phyloP scores from a whole-genome alignment of 2,888 invertebrate species.

The Pycnomerus fuliginosus region DNA sequence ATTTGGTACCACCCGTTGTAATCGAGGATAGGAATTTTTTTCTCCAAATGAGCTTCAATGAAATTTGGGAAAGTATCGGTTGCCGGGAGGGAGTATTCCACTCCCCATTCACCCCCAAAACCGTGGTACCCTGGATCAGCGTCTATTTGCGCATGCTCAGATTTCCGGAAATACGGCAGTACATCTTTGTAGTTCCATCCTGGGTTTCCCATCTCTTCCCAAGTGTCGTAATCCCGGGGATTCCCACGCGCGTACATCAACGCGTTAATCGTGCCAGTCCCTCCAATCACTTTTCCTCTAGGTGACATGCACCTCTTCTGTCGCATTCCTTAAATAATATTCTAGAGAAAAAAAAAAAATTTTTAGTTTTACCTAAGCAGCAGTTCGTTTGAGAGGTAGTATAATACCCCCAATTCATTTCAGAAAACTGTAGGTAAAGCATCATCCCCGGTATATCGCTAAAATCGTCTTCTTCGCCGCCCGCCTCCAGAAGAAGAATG shows the following conservation, averaged over 20 bases:
- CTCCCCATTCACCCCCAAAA: slow-evolving; percentile 67
- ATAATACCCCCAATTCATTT: slow-evolving; percentile 32
- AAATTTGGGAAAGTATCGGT: slow-evolving; percentile 53
- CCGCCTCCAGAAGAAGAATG: slow-evolving; percentile 32
- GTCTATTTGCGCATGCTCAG: slow-evolving; percentile 76
- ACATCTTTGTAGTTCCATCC: slow-evolving; percentile 85
- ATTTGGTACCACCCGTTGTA: slow-evolving; percentile 62
- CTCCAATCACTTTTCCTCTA: slow-evolving; percentile 80
- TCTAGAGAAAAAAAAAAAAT: slow-evolving; percentile 1
- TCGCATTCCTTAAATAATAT: slow-evolving; percentile 68
- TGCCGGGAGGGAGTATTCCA: slow-evolving; percentile 75
- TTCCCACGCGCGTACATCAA: slow-evolving; percentile 84
- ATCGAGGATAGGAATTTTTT: slow-evolving; percentile 60
- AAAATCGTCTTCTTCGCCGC: slow-evolving; percentile 25
- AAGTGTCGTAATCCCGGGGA: slow-evolving; percentile 75
- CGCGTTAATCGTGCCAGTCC: slow-evolving; percentile 77
- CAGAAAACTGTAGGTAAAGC: slow-evolving; percentile 11
- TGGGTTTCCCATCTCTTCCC: slow-evolving; percentile 73
- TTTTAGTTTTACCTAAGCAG: slow-evolving; percentile 23
- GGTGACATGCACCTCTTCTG: slow-evolving; percentile 78
- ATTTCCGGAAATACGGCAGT: slow-evolving; percentile 80
- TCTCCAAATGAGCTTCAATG: slow-evolving; percentile 59
- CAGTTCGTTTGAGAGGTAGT: slow-evolving; percentile 27
- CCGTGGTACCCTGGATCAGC: slow-evolving; percentile 62
- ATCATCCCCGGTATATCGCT: slow-evolving; percentile 26